Percentiles rank a stretch among this genome's conserved stretches.
Evolutionary conservation across 92 coral and sea anemone species (phyloP).

Genomic region (Phymanthus crucifer): DNA sequence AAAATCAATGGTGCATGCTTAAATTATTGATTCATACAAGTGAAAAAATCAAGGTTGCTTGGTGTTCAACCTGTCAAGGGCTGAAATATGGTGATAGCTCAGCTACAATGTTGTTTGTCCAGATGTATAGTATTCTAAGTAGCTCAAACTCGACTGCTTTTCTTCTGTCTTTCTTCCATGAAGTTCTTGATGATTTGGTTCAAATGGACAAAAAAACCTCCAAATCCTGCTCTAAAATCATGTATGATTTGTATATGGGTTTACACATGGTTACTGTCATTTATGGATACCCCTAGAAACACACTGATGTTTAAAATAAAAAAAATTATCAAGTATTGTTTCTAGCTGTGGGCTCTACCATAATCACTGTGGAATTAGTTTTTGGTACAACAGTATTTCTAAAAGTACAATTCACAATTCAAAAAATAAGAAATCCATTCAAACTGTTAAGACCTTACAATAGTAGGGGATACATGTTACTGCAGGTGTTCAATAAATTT

Average conservation of each 20-base stretch:
- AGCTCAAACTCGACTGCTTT: background rate
- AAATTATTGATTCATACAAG: conserved; percentile 8
- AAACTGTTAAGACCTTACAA: background rate
- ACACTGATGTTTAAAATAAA: background rate
- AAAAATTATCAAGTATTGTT: background rate
- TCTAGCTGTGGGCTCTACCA: background rate
- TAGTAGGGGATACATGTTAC: background rate
- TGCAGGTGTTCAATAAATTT: background rate
- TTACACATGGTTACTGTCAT: background rate
- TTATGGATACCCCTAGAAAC: background rate
- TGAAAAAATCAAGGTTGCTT: background rate
- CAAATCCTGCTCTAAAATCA: background rate
- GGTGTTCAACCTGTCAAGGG: background rate
- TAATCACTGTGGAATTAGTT: background rate
- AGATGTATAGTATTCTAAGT: conserved; percentile 12
- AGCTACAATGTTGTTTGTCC: conserved; percentile 16
- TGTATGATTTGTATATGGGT: no score
- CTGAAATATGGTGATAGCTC: conserved; percentile 20
- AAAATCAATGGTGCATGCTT: background rate
- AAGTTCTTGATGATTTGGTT: background rate
- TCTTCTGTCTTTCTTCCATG: background rate
- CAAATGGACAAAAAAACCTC: background rate
- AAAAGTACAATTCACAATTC: background rate
- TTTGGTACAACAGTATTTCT: background rate
- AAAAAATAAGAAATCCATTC: background rate